These are phyloP conservation scores for Drepana falcataria DNA, from an alignment of 2,888 invertebrate genomes.

Conservation along the genomic window DNA sequence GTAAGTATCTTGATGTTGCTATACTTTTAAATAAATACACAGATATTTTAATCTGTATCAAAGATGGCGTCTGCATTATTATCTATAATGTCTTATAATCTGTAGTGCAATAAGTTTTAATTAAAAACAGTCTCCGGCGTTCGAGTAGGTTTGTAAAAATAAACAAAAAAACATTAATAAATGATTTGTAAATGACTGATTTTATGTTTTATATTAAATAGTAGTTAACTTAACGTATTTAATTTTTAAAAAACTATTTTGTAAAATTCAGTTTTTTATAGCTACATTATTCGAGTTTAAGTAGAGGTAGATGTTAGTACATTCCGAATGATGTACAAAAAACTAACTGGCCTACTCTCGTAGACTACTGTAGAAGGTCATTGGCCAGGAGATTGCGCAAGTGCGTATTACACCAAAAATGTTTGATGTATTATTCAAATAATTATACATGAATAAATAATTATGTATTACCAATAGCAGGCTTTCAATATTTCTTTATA, in stretches of 20 bases:
- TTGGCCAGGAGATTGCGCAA: constrained; percentile 45
- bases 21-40: too few species aligned
- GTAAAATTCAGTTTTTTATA: constrained; percentile 35
- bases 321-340: constrained; percentile 72
- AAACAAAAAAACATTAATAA: constrained; percentile 19
- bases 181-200: constrained; percentile 69
- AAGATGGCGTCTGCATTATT: constrained; percentile 18
- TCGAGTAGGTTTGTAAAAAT: constrained; percentile 39
- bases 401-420: constrained; percentile 71
- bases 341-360: constrained; percentile 51
- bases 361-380: constrained; percentile 17
- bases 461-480: constrained; percentile 45
- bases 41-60: constrained; percentile 1
- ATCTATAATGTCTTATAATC: constrained; percentile 12
- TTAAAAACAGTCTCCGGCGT: constrained; percentile 30
- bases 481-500: constrained; percentile 24
- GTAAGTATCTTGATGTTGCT: neutral
- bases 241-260: constrained; percentile 42
- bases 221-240: constrained; percentile 60
- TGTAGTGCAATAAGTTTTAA: constrained; percentile 48
- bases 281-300: constrained; percentile 40
- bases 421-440: constrained; percentile 65
- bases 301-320: constrained; percentile 64
- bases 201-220: constrained; percentile 40
- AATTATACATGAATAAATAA: constrained; percentile 68